Evolutionary conservation across 2,888 invertebrate genomes (phyloP), one percentile per base, ranked within the genome.

Genomic region (Lasioglossum morio): DNA sequence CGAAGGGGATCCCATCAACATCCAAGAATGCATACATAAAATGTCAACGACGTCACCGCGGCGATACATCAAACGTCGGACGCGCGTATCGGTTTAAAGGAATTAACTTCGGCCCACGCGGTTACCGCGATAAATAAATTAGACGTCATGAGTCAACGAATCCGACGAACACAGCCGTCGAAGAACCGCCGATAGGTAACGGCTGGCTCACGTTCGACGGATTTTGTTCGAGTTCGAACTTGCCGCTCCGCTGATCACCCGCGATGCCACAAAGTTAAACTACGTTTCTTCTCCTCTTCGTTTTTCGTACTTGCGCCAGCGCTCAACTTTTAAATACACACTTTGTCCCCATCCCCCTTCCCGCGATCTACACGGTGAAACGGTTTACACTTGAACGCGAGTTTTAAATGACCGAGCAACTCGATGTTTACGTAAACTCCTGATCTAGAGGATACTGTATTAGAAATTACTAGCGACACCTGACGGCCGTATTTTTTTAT

Each of bases 51-150:
- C 80, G 74, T 84, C 75, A 60, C 77, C 69, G 10, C 46, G 27
- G 82, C 81, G 78, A 88, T 88, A 86, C 79, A 88, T 88, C 81
- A 88, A 88, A 88, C 63, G 84, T 83, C 79, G 46, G 57, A 82
- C 78, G 75, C 77, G 82, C 60, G 88, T 82, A 82, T 84, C 86
- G 73, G 79, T 88, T 82, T 86, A 81, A 77, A 77, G 74, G 75
- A 79, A 88, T 88, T 88, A 88, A 88, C 76, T 85, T 88, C 27
- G 60, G 40, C 3, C 12, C n/a, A 23, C 77, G 30, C 73, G 77
- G 77, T 79, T 57, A 86, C 80, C 81, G 81, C 86, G 82, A 82
- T 79, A 88, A 88, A 88, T 82, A 88, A 81, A 83, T 88, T 85
- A 80, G 79, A 74, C 72, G 72, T 77, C 77, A 40, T 57, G 77